Conservation (phyloP, 1,140 invertebrate genomes). For the Pseudomyrmex concolor region DNA sequence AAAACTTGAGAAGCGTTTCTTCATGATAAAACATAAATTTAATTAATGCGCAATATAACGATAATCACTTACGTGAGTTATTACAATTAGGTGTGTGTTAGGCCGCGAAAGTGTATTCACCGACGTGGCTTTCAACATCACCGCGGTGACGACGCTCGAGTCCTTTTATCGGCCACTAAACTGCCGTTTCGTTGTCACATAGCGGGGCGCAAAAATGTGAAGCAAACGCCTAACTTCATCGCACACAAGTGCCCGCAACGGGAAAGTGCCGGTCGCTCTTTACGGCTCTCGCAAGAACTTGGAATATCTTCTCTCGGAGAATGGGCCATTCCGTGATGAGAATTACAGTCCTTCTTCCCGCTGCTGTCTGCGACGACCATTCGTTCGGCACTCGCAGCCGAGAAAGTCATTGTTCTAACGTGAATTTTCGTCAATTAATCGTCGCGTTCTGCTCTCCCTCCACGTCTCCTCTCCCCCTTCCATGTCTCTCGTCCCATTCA, state of each 20-base stretch:
- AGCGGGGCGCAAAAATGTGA: conserved; percentile 49
- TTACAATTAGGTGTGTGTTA: conserved; percentile 14
- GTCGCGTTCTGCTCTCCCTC: conserved; percentile 23
- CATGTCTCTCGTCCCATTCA: conserved; percentile 45
- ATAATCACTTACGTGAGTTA: conserved; percentile 12
- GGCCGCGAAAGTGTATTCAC: background rate
- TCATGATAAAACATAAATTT: background rate
- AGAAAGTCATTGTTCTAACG: conserved; percentile 68
- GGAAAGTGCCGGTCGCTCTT: conserved; percentile 56
- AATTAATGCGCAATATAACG: background rate
- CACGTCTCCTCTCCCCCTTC: too few species aligned
- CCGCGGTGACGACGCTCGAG: background rate
- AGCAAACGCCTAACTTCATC: conserved; percentile 61
- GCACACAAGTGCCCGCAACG: conserved; percentile 49
- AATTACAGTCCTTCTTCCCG: conserved; percentile 45
- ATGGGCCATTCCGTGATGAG: conserved; percentile 69
- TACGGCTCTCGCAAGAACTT: conserved; percentile 60
- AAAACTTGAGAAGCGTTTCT: background rate
- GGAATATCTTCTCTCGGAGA: conserved; percentile 63
- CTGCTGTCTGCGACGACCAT: conserved; percentile 57
- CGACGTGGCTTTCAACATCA: background rate
- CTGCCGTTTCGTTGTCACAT: conserved; percentile 35
- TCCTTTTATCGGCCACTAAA: background rate
- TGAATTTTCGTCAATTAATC: conserved; percentile 73
- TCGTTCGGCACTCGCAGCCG: conserved; percentile 33